Evolutionary conservation across 2,888 invertebrate species (phyloP), one percentile per base, ranked within the genome.

Genomic region (Byasa hedistus): DNA sequence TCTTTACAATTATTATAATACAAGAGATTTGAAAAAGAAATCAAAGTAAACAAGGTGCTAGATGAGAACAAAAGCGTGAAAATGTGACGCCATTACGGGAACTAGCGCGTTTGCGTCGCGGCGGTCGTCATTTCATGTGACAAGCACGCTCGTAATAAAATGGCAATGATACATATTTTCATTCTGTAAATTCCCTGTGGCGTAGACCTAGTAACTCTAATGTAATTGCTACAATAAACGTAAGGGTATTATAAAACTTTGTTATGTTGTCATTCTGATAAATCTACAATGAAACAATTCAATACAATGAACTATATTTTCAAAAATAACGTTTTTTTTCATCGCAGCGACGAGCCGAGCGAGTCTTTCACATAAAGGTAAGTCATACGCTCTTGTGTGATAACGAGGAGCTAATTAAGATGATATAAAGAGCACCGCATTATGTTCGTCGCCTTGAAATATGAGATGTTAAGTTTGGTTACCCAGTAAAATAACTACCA

Each of bases 1-100:
- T 15, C 12, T 15, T 15, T 12, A 12, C 39, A 39, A 39, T 39
- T 51, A 5, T 21, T n/a, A 51, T 51, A 8, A 51, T 21, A 51
- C 10, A 51, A 12, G n/a, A 23, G 15, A 55, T 56, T 24, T 27
- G 21, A 59, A 39, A 52, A 64, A 19, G 27, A 64, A 51, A 51
- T 21, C 19, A n/a, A 51, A 51, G 51, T 51, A 15, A 51, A 51
- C 51, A 51, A 51, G 51, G 10, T 51, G 51, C 21, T n/a, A n/a
- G 51, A 51, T 51, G 21, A 51, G 21, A 59, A 55, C 22, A 55
- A 55, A 24, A 23, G 55, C 23, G 17, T 55, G 23, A 55, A 55
- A 55, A 55, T 55, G 23, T 19, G 55, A 55, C 24, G 17, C 17
- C 55, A 55, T 55, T 55, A 55, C 15, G 17, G 21, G 55, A 23